Percentiles rank a stretch among this genome's conserved stretches.
phyloP scores from a whole-genome alignment of 2,113 vertebrate genomes.

The Vanacampus margaritifer region DNA sequence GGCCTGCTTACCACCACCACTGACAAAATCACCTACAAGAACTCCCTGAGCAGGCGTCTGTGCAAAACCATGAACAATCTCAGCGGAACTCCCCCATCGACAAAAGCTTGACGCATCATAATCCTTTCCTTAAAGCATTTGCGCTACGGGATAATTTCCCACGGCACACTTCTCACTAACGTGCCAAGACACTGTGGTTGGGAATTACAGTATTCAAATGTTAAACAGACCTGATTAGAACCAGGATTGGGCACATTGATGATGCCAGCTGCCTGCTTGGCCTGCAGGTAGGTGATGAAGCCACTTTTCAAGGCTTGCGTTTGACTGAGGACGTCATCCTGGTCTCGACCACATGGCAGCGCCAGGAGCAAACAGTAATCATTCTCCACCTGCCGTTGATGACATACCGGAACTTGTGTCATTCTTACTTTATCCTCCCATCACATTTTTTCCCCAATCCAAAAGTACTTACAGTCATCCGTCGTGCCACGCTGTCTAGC shows the following conservation, averaged over 20 bases:
- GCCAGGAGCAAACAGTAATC: slow-evolving; percentile 96
- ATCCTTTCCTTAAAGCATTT: too few species aligned
- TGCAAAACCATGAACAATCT: too few species aligned
- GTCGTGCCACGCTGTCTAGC: slow-evolving; percentile 90
- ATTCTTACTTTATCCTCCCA: not conserved
- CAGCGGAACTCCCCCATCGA: too few species aligned
- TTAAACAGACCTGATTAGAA: slow-evolving; percentile 86
- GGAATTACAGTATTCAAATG: not conserved
- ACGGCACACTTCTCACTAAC: not conserved
- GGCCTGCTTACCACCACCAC: too few species aligned
- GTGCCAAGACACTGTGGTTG: not conserved
- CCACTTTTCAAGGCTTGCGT: slow-evolving; percentile 93
- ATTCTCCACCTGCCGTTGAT: slow-evolving; percentile 82
- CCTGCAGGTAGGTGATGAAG: slow-evolving; percentile 97
- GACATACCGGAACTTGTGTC: not conserved
- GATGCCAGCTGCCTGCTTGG: slow-evolving; percentile 96
- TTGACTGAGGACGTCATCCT: slow-evolving; percentile 93
- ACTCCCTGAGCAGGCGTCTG: too few species aligned
- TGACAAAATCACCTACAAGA: too few species aligned
- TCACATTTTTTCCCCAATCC: not conserved
- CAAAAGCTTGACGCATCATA: too few species aligned
- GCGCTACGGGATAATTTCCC: not conserved
- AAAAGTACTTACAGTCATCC: slow-evolving; percentile 85
- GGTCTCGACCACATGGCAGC: slow-evolving; percentile 93
- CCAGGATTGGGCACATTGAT: slow-evolving; percentile 98